Base-by-base conservation (phyloP, 2,888 invertebrate species). In the Xestia xanthographa region DNA sequence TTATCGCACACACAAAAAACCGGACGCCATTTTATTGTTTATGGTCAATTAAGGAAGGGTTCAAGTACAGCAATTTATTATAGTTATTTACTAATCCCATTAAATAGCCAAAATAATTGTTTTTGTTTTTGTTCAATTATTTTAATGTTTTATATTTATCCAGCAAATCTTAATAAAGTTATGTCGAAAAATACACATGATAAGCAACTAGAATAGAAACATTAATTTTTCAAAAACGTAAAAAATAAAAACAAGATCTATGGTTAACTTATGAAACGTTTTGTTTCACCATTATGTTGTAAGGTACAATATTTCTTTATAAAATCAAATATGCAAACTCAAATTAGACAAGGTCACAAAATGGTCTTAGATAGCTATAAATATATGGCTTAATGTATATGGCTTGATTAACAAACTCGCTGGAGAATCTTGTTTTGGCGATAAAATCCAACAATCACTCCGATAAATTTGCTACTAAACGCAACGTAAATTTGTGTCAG, bases 21-120 rank as follows among this genome's bases (percentile, higher is more conserved):
- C 92, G 92, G 92, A 94, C 96, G 96, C 97, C 96, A 97, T 97
- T 96, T 97, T 97, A 94, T 95, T 96, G 94, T 95, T 95, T 96
- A 95, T 96, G 96, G 95, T 87, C 77, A 88, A 88, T 89, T 91
- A 87, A n/a, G 70, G 34, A 34, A 34, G 34, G 34, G 34, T 34
- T 34, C 34, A 34, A 34, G 34, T 34, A 34, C 34, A 34, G 34
- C 34, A 34, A 34, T 34, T 34, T 3, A 34, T 34, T 1, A 34
- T 34, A 34, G 3, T 34, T 3, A 34, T 34, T 34, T 34, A 34
- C n/a, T n/a, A 34, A 34, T 34, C 34, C 1, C 34, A 34, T 34
- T 34, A 2, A 2, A 34, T 34, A 34, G 1, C 34, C 34, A 34
- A 34, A 34, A 34, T 34, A 34, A 34, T 34, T 34, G 34, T 34